phyloP scores from a whole-genome alignment of 2,113 vertebrate genomes.

The Onychostruthus taczanowskii region DNA sequence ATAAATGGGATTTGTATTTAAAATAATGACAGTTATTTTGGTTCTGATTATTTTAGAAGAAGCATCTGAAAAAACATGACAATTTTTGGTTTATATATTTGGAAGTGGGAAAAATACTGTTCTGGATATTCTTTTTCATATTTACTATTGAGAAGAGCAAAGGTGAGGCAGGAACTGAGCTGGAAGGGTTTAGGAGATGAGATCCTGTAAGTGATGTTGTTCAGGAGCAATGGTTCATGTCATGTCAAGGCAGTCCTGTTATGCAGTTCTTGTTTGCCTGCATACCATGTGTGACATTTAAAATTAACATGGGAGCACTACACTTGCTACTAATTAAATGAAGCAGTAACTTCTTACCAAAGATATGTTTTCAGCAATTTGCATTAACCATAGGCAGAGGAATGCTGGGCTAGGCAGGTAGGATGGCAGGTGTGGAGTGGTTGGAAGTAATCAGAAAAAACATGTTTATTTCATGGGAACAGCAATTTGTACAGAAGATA shows the following conservation, averaged over 20 bases:
- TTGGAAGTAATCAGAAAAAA: neutral
- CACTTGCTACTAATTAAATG: neutral
- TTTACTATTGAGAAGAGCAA: neutral
- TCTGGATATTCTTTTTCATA: neutral
- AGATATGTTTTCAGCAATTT: neutral
- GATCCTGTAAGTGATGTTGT: neutral
- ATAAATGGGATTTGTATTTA: neutral
- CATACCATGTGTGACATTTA: neutral
- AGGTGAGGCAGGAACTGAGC: neutral
- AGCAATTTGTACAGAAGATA: neutral
- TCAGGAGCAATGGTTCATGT: neutral
- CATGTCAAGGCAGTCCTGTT: neutral
- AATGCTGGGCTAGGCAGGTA: neutral
- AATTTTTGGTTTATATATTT: neutral
- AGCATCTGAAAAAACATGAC: neutral
- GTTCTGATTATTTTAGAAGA: neutral
- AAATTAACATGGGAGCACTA: neutral
- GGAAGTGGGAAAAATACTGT: neutral
- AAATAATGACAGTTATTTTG: neutral
- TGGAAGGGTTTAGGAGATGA: neutral
- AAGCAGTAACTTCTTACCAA: neutral
- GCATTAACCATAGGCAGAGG: neutral
- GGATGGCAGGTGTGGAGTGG: neutral
- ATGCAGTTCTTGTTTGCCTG: neutral
- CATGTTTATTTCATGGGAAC: constrained; percentile 16